These are phyloP conservation scores for Crotalus viridis DNA, from an alignment of 2,113 vertebrate species.

Conservation along the genomic window DNA sequence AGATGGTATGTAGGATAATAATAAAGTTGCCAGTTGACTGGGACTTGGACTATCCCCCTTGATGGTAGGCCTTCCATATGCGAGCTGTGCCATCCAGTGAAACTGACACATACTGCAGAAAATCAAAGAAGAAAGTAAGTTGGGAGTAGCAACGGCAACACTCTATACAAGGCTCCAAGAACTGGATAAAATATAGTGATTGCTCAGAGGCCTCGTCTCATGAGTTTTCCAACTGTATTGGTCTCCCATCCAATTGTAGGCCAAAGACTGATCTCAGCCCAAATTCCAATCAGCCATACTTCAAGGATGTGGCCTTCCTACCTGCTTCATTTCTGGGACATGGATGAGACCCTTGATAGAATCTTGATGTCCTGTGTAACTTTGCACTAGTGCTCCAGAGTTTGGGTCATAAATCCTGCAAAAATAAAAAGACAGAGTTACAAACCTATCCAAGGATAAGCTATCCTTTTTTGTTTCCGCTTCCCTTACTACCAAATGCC, in stretches of 20 bases:
- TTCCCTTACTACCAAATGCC: neutral
- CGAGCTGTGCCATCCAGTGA: slow-evolving; percentile 52
- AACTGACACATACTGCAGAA: slow-evolving; percentile 51
- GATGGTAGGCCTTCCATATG: slow-evolving; percentile 51
- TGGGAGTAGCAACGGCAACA: neutral
- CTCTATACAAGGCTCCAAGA: neutral
- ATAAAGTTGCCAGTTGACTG: neutral
- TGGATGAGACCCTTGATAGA: slow-evolving; percentile 48
- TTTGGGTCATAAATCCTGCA: slow-evolving; percentile 52
- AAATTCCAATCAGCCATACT: too few species aligned
- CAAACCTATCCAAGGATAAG: neutral
- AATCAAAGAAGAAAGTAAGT: neutral
- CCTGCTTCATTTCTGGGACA: slow-evolving; percentile 54
- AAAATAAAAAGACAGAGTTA: neutral
- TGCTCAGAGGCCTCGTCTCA: neutral
- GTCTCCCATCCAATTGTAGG: neutral
- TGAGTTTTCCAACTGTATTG: neutral
- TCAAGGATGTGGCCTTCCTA: neutral
- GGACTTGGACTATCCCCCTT: neutral
- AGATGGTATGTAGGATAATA: neutral
- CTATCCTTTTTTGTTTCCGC: neutral
- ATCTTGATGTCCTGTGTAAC: slow-evolving; percentile 51
- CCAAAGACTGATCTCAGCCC: neutral
- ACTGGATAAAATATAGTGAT: neutral
- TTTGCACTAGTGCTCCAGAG: slow-evolving; percentile 43